These are phyloP conservation scores for Temnothorax curvispinosus DNA, from an alignment of 1,140 invertebrate genomes.

Conservation along the genomic window DNA sequence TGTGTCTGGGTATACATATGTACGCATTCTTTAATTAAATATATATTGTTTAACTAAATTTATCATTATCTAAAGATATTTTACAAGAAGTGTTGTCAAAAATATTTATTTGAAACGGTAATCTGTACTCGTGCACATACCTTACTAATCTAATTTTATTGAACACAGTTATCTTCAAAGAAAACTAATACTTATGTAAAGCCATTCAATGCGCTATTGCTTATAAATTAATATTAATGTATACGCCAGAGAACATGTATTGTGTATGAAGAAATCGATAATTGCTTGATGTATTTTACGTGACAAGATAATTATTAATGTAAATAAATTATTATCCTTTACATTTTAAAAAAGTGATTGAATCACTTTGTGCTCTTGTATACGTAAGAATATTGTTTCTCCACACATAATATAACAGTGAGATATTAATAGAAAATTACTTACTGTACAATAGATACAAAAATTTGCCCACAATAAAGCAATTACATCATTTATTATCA, in stretches of 20 bases:
- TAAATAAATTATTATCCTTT: not conserved
- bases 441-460: conserved; percentile 33
- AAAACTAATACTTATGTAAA: conserved; percentile 50
- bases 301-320: not conserved
- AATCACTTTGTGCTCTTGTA: not conserved
- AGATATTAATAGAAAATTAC: not conserved
- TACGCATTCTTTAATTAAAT: no score
- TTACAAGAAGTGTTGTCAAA: conserved; percentile 53
- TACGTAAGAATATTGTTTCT: not conserved
- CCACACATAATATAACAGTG: not conserved
- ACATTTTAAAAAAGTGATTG: not conserved
- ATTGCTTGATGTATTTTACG: not conserved
- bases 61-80: conserved; percentile 16
- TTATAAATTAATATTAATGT: conserved; percentile 20
- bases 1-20: no score
- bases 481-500: conserved; percentile 3
- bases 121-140: conserved; percentile 55
- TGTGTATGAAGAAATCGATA: conserved; percentile 3
- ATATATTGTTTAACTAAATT: not conserved
- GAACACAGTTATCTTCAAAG: conserved; percentile 58
- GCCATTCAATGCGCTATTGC: not conserved
- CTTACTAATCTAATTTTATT: conserved; percentile 14
- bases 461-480: not conserved
- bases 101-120: conserved; percentile 75
- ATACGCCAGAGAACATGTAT: conserved; percentile 7